phyloP scores from a whole-genome alignment of 2,113 vertebrate genomes.

The Uropsilus gracilis region DNA sequence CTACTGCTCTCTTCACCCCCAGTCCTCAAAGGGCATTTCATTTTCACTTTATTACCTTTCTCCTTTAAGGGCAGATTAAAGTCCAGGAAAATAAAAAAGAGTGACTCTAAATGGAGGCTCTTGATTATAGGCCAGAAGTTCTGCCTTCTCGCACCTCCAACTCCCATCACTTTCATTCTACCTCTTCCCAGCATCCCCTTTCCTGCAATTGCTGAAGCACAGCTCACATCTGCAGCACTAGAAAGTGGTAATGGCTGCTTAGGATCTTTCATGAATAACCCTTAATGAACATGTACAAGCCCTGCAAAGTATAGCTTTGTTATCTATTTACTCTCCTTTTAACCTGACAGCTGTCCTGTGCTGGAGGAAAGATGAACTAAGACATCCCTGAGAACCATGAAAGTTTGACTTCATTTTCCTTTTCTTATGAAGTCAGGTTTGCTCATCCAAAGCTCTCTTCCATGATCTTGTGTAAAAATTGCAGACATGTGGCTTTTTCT shows the following conservation, averaged over 20 bases:
- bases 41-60: slow-evolving; percentile 76
- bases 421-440: not conserved
- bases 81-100: slow-evolving; percentile 35
- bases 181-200: slow-evolving; percentile 15
- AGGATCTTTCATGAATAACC: not conserved
- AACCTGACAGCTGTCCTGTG: not conserved
- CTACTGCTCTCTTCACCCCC: not conserved
- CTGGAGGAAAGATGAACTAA: not conserved
- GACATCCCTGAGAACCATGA: not conserved
- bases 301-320: not conserved
- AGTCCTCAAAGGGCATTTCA: slow-evolving; percentile 43
- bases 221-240: not conserved
- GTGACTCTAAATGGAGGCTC: slow-evolving; percentile 41
- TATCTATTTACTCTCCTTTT: slow-evolving; percentile 35
- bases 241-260: not conserved
- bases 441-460: not conserved
- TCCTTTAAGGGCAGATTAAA: slow-evolving; percentile 71
- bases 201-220: slow-evolving; percentile 12
- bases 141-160: slow-evolving; percentile 4
- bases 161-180: slow-evolving; percentile 45
- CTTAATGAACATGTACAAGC: not conserved
- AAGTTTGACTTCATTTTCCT: not conserved
- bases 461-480: not conserved
- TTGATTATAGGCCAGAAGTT: slow-evolving; percentile 29
- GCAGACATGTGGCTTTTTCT: slow-evolving; percentile 5